Evolutionary conservation across 2,888 invertebrate species (phyloP), one percentile per base, ranked within the genome.

Genomic region (Leptinotarsa haldemani): DNA sequence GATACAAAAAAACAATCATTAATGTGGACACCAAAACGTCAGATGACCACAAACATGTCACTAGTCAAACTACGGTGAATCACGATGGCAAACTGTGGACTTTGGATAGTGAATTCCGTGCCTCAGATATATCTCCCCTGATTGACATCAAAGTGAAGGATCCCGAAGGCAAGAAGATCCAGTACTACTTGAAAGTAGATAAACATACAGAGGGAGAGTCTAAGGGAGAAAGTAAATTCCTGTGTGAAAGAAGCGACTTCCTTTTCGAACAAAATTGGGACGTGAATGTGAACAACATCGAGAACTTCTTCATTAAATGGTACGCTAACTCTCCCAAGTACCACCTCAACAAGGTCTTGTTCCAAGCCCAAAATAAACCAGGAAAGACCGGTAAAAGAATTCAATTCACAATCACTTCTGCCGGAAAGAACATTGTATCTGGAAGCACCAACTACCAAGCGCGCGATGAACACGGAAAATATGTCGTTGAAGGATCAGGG

Each of bases 401-500:
- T 70, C 90, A 91, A 75, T 89, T 95, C 81, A 87, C 88, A 1
- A 90, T 92, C 0, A 92, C 91, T 47, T 91, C 92, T 65, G 91
- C 90, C 4, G 91, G 90, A 73, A 91, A 93, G 82, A 92, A 92
- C 69, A 84, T 94, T 12, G 82, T 95, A 2, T 91, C 92, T 81
- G 95, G 95, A 89, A 92, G 92, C 83, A 93, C 93, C 2, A 92
- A 90, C 5, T 94, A 93, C 86, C 91, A 91, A 74, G 90, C 92
- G 75, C 93, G 93, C 78, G 91, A 92, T 73, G 94, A 94, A 84
- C 92, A 91, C 48, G 91, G 91, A 16, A 94, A 94, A 84, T 89
- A 90, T 69, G 92, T 93, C 70, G 88, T 94, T 9, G 95, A 95
- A 84, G 95, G 95, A 0, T 92, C 92, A 9, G 95, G 95, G 1